Evolutionary conservation across 2,888 invertebrate genomes (phyloP).

Genomic region (Scaptomyza caliginosa): DNA sequence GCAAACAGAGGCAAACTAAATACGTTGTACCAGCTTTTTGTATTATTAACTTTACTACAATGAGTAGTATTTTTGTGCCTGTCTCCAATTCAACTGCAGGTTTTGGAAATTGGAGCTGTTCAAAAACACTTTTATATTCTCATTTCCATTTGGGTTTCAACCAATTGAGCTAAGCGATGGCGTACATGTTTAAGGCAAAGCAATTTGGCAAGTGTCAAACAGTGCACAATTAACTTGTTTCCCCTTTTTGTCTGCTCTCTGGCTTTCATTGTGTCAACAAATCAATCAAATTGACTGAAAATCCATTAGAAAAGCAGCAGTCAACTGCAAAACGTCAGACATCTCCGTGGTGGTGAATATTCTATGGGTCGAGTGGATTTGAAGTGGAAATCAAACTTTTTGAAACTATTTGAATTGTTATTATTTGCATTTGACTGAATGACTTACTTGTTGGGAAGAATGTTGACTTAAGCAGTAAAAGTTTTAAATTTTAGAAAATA

Average conservation of each 20-base stretch:
- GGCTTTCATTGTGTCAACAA: constrained; percentile 61
- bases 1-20: constrained; percentile 30
- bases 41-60: not conserved
- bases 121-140: constrained; percentile 2
- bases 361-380: constrained; percentile 31
- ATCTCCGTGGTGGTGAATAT: not conserved
- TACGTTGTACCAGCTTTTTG: constrained; percentile 6
- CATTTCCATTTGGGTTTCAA: not conserved
- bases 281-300: constrained; percentile 77
- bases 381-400: constrained; percentile 62
- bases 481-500: constrained; percentile 16
- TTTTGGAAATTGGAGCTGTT: too few relatives aligned
- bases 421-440: constrained; percentile 50
- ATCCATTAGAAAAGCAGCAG: constrained; percentile 40
- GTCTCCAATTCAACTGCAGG: constrained; percentile 7
- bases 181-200: constrained; percentile 19
- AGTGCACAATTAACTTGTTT: constrained; percentile 64
- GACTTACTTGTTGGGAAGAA: constrained; percentile 8
- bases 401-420: constrained; percentile 67
- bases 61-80: constrained; percentile 33
- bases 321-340: constrained; percentile 22
- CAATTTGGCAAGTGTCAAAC: constrained; percentile 68
- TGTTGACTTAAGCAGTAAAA: constrained; percentile 15
- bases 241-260: not conserved
- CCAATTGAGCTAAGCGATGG: not conserved